Evolutionary conservation across 2,888 invertebrate genomes (phyloP), one percentile per base, ranked within the genome.

Genomic region (Xylota segnis): DNA sequence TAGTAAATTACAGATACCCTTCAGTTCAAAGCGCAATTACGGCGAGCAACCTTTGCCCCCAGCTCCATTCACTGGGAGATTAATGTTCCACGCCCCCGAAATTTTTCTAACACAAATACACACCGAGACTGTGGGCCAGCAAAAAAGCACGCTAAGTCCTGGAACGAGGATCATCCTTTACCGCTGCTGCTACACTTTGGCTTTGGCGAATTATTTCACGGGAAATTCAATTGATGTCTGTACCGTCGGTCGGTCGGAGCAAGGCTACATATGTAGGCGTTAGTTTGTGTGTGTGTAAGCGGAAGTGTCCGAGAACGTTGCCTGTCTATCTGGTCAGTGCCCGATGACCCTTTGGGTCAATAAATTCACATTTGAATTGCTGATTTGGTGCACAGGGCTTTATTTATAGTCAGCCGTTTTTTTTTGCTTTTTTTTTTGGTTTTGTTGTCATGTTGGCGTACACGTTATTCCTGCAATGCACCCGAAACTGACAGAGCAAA

Each of bases 361-460:
- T 86, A 86, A 86, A 86, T 82, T 18, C 82, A 77, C 86, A 82
- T 86, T 86, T 86, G 82, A 86, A 86, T 86, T 86, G 86, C 82
- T 82, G 86, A 86, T 86, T 86, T 86, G 72, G 82, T 86, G 68
- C 72, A 77, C 82, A 56, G 68, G 76, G 27, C 72, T 74, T 71
- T 82, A 86, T 86, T 86, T 86, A 86, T 76, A 43, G 71, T 54
- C 81, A 72, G 50, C 65, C 34, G 65, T 52, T 76, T 78, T 66
- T 16, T 27, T 74, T 40, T 16, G 10, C 32, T 74, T 68, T 75
- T 47, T 43, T 10, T 45, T 54, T 29, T 52, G 50, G 32, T 34
- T 34, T 34, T 4, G 34, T 34, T 34, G 6, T 6, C 34, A 34
- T 34, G 6, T 34, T 34, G 37, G 45, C 52, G 61, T 34, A 37